Conservation (phyloP, 1,140 invertebrate species). For the Bombus sylvicola region DNA sequence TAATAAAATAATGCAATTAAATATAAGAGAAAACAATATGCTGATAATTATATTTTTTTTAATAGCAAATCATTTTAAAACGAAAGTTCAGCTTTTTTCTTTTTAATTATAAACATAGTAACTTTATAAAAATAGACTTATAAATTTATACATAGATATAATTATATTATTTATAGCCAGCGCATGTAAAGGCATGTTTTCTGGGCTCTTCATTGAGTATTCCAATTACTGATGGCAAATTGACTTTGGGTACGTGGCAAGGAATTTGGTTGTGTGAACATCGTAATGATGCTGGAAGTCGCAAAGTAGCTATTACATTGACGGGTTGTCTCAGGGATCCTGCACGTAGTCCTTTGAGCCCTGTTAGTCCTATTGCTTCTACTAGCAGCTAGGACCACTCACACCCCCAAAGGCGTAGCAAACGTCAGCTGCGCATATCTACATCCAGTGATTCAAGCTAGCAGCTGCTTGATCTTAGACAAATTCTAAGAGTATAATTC, state of each 20-base stretch:
- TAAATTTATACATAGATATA: slow-evolving; percentile 29
- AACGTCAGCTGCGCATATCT: slow-evolving; percentile 80
- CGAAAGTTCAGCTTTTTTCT: background rate
- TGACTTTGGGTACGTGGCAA: slow-evolving; percentile 98
- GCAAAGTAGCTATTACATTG: slow-evolving; percentile 95
- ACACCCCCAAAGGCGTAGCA: slow-evolving; percentile 81
- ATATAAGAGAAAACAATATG: background rate
- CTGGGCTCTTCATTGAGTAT: slow-evolving; percentile 97
- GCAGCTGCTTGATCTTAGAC: slow-evolving; percentile 78
- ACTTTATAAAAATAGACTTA: background rate
- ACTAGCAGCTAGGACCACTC: slow-evolving; percentile 92
- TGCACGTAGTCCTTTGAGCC: slow-evolving; percentile 91
- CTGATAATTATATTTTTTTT: background rate
- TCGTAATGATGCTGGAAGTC: slow-evolving; percentile 95
- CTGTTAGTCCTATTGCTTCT: slow-evolving; percentile 91
- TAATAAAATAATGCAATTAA: background rate
- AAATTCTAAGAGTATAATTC: slow-evolving; percentile 74
- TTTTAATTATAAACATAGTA: background rate
- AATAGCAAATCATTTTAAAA: background rate
- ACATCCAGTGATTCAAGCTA: slow-evolving; percentile 81
- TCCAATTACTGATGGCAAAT: slow-evolving; percentile 96
- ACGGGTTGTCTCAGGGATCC: slow-evolving; percentile 94
- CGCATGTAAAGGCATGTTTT: slow-evolving; percentile 98
- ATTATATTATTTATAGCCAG: slow-evolving; percentile 89
- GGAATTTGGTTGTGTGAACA: slow-evolving; percentile 99